phyloP scores from a whole-genome alignment of 2,888 invertebrate genomes.

The Argyresthia goedartella region DNA sequence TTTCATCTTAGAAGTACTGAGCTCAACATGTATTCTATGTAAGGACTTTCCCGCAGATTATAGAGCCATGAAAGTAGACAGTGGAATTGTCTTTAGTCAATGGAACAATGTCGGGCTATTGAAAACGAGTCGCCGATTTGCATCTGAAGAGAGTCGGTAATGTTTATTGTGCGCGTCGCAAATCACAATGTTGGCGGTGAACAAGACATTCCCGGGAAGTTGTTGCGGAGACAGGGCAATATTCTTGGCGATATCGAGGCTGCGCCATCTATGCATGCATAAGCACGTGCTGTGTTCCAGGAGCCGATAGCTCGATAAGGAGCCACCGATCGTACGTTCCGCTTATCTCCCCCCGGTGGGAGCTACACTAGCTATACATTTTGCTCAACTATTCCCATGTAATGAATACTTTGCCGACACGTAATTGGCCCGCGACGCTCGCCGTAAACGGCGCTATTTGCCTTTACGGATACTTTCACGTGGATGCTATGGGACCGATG shows the following conservation, averaged over 20 bases:
- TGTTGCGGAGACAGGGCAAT: constrained; percentile 33
- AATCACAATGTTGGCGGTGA: constrained; percentile 9
- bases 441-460: constrained; percentile 31
- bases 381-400: constrained; percentile 37
- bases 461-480: constrained; percentile 22
- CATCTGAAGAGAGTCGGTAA: constrained; percentile 35
- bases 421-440: constrained; percentile 41
- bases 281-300: constrained; percentile 47
- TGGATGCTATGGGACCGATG: constrained; percentile 9
- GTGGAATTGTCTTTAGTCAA: constrained; percentile 34
- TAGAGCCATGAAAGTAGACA: constrained; percentile 28
- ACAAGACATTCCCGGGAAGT: constrained; percentile 24
- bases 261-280: constrained; percentile 39
- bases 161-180: constrained; percentile 33
- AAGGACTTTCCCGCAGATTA: constrained; percentile 8
- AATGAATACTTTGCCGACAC: constrained; percentile 48
- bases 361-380: constrained; percentile 34
- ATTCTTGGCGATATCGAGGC: constrained; percentile 34
- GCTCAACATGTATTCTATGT: not conserved
- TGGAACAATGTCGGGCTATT: constrained; percentile 40
- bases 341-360: constrained; percentile 38
- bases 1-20: not conserved
- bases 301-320: constrained; percentile 49
- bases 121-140: constrained; percentile 46
- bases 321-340: constrained; percentile 45